Evolutionary conservation across 2,888 invertebrate genomes (phyloP).

Genomic region (Saturnia pavonia): DNA sequence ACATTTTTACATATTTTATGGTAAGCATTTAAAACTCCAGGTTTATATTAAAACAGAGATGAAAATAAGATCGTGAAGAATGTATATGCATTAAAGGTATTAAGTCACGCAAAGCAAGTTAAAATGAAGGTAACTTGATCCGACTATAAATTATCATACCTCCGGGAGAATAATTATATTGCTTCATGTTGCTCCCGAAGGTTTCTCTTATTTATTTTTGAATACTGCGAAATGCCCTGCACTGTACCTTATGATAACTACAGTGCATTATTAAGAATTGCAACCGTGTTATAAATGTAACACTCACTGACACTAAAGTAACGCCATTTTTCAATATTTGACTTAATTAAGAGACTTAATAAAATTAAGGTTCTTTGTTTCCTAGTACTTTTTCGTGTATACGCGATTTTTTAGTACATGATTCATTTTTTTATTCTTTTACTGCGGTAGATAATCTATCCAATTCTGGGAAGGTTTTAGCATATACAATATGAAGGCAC

Average conservation of each 20-base stretch:
- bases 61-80: background rate
- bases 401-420: no score
- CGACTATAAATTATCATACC: background rate
- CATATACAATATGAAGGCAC: no score
- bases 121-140: conserved; percentile 3
- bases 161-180: background rate
- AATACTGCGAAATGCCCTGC: background rate
- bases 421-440: no score
- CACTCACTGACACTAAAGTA: no score
- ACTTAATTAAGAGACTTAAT: no score
- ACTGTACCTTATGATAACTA: background rate
- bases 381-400: no score
- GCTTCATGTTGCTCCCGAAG: background rate
- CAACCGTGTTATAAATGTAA: no score
- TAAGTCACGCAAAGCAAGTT: background rate
- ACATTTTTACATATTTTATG: background rate
- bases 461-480: no score
- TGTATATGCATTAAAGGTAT: background rate
- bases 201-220: background rate
- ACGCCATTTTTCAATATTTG: no score
- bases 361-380: no score
- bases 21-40: background rate
- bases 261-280: background rate
- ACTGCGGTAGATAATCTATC: no score
- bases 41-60: background rate